Base-by-base conservation (phyloP, 2,797 vertebrate genomes). In the Acanthornis magna region DNA sequence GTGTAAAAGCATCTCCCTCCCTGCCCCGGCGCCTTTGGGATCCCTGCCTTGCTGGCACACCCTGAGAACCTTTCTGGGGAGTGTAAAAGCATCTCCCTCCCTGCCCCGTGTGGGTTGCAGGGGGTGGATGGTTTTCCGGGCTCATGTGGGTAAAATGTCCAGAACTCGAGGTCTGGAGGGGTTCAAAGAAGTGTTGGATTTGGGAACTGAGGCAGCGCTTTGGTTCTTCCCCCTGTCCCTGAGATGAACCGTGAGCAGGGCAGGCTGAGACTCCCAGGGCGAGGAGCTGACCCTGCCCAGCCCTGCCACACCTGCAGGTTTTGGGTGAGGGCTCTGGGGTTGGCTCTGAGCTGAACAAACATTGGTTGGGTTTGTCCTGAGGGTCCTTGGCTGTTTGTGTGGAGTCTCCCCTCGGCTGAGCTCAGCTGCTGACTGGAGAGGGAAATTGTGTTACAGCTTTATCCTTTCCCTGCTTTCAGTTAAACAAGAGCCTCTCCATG, bases 301-400 rank as follows among this genome's bases (percentile, higher is more conserved):
- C 57, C 78, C 70, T 6, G 36, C 36, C 5, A 7, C 0, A 0
- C 1, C 53, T 8, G 15, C 3, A 42, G 42, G 5, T 4, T 12
- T 16, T 34, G 38, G 5, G 8, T 13, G 43, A 5, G 57, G 57
- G 7, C 1, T 5, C 20, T 9, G 13, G 47, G 4, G 2, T n/a
- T n/a, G 27, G 26, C 47, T 43, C 42, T 76, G 19, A 4, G 15
- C 47, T 34, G 5, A 5, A 1, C 2, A 5, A 0, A 1, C 0
- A 3, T 1, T 3, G 16, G 7, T 6, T 5, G 67, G 63, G 9
- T 11, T 54, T 11, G 63, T 65, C 19, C 1, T 1, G 25, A 30
- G 65, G 27, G 5, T 10, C 51, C 9, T 0, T 30, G 2, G 2
- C 1, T 34, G 34, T 34, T 26, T 25, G 8, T 7, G 1, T 5